Conservation (phyloP, 2,113 vertebrate species). For the Neopipo cinnamomea region DNA sequence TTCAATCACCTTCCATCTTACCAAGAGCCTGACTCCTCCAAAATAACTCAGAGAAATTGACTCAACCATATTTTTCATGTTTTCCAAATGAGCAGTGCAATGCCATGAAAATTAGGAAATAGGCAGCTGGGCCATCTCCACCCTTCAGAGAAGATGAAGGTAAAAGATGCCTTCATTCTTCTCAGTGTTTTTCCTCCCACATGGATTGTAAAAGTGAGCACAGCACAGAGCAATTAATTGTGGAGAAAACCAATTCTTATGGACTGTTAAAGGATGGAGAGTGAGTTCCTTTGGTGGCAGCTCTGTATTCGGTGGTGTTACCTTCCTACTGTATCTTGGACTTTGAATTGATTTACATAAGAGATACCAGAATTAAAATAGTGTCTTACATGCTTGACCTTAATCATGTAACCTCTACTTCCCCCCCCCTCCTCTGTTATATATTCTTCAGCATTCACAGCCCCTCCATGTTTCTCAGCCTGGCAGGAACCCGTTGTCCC, state of each 20-base stretch:
- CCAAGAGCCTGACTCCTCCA: background rate
- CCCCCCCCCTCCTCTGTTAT: background rate
- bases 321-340: background rate
- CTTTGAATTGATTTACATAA: background rate
- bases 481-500: background rate
- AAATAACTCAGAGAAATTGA: constrained; percentile 41
- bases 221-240: background rate
- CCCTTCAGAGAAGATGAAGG: constrained; percentile 56
- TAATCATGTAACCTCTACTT: background rate
- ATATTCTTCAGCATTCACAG: background rate
- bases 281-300: background rate
- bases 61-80: constrained; percentile 54
- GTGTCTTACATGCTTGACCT: background rate
- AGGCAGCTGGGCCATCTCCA: constrained; percentile 28
- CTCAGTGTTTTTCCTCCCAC: background rate
- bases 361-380: background rate
- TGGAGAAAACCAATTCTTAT: background rate
- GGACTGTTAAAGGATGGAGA: background rate
- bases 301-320: background rate
- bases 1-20: constrained; percentile 51
- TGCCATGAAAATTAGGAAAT: constrained; percentile 54
- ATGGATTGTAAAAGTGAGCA: constrained; percentile 4
- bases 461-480: rapidly evolving
- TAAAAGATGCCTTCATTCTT: constrained; percentile 52
- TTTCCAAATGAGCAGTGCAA: constrained; percentile 63